A percentile compares a stretch with the other conserved stretches of the same genome.
Evolutionary conservation across 1,140 invertebrate genomes (phyloP).

Genomic region (Eriocheir sinensis): DNA sequence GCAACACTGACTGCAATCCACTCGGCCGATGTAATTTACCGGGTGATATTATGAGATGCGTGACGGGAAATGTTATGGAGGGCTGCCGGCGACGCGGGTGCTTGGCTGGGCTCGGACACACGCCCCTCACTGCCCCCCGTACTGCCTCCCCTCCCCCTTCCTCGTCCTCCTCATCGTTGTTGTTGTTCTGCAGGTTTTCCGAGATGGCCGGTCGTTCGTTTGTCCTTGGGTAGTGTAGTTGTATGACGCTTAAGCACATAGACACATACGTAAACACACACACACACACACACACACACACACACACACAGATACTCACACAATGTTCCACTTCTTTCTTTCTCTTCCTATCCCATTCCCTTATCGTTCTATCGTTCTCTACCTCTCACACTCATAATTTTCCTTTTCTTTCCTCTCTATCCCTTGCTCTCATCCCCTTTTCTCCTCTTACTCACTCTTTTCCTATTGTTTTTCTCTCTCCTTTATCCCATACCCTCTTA

Average conservation of each 20-base stretch:
- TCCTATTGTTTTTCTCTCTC: too few species aligned
- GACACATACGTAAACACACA: conserved; percentile 44
- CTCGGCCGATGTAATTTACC: conserved; percentile 72
- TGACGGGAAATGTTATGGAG: conserved; percentile 73
- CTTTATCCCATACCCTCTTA: too few species aligned
- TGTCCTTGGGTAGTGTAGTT: not conserved
- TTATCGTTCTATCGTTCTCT: too few species aligned
- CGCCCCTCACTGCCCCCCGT: too few species aligned
- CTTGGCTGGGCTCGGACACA: conserved; percentile 50
- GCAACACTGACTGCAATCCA: conserved; percentile 72
- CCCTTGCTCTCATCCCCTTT: too few species aligned
- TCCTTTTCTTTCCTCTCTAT: too few species aligned
- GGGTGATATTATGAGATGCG: conserved; percentile 75
- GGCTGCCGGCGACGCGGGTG: conserved; percentile 58
- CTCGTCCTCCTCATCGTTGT: not conserved
- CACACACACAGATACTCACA: conserved; percentile 40
- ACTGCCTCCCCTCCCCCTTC: not conserved
- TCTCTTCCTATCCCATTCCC: too few species aligned
- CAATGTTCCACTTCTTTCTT: not conserved
- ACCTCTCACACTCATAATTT: not conserved
- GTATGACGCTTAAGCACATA: not conserved
- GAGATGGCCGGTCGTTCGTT: conserved; percentile 50
- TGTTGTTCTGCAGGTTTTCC: conserved; percentile 52
- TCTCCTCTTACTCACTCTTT: too few species aligned
- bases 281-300: conserved; percentile 51